Base-by-base conservation (phyloP, 2,888 invertebrate species). In the Oscheius sp. region DNA sequence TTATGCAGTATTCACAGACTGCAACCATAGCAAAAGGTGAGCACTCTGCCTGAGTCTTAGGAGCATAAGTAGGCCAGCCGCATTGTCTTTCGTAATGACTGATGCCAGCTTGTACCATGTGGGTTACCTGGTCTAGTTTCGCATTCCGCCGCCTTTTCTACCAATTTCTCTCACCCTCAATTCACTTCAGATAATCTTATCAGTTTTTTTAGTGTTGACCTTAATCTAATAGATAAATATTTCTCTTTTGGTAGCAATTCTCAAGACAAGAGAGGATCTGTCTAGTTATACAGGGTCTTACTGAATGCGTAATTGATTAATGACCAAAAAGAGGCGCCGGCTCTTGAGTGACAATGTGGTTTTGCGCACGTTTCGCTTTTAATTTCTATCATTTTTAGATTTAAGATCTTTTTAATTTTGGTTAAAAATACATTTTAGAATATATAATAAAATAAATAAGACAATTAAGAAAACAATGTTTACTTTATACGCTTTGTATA, bases 221-320 rank as follows among this genome's bases (percentile, higher is more conserved):
- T 20, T 3, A 42, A 42, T 42, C 42, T 3, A 3, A 4, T 20
- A 20, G 15, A n/a, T 42, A 42, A 42, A 42, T 12, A 42, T n/a
- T n/a, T n/a, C n/a, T n/a, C n/a, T n/a, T n/a, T n/a, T n/a, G n/a
- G n/a, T n/a, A n/a, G n/a, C n/a, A n/a, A n/a, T n/a, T n/a, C n/a
- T n/a, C n/a, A n/a, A n/a, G n/a, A n/a, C n/a, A n/a, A n/a, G n/a
- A n/a, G n/a, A n/a, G n/a, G n/a, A n/a, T n/a, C n/a, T n/a, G n/a
- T n/a, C n/a, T n/a, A 17, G 48, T 48, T 25, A 25, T 3, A 34
- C 55, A 34, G 2, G 34, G 27, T 27, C 17, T 34, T 48, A 48
- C 15, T 33, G 55, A 10, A 55, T 55, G 55, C 55, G 55, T 55
- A 55, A 55, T 55, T 55, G 55, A 55, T 55, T 55, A 55, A 55